These are phyloP conservation scores for Nasonia vitripennis DNA, from an alignment of 1,140 invertebrate species.

Conservation along the genomic window DNA sequence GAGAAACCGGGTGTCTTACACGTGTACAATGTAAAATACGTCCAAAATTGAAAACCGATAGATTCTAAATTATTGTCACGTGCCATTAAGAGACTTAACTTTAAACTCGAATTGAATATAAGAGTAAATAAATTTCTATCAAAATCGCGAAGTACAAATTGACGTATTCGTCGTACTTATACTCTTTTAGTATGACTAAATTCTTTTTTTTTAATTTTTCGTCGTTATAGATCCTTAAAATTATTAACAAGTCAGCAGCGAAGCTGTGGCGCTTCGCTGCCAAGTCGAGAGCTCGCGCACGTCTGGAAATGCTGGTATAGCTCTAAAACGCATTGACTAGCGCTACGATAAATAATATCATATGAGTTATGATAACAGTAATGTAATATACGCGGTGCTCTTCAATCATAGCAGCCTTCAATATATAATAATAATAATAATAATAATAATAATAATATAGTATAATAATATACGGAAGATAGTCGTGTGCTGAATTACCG, in stretches of 20 bases:
- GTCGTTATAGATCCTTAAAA: not conserved
- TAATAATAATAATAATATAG: not conserved
- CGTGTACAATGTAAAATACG: not conserved
- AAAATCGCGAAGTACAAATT: conserved; percentile 24
- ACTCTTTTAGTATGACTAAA: not conserved
- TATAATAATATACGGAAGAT: not conserved
- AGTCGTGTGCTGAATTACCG: not conserved
- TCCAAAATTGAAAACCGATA: conserved; percentile 16
- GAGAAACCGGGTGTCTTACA: too few relatives aligned
- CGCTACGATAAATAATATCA: conserved; percentile 23
- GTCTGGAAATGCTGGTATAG: conserved; percentile 1
- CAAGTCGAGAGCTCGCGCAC: not conserved
- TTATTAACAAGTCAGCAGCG: not conserved
- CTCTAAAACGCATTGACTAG: conserved; percentile 21
- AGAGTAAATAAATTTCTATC: conserved; percentile 10
- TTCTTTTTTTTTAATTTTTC: not conserved
- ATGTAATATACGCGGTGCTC: not conserved
- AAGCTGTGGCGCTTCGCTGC: not conserved
- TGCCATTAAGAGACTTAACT: conserved; percentile 1
- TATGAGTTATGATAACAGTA: conserved; percentile 4
- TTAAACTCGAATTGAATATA: conserved; percentile 9
- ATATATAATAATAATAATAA: not conserved
- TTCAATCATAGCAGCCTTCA: not conserved
- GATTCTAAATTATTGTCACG: conserved; percentile 33
- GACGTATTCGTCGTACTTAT: not conserved